phyloP scores from a whole-genome alignment of 2,888 invertebrate genomes.

The Ennomos fuscantarius region DNA sequence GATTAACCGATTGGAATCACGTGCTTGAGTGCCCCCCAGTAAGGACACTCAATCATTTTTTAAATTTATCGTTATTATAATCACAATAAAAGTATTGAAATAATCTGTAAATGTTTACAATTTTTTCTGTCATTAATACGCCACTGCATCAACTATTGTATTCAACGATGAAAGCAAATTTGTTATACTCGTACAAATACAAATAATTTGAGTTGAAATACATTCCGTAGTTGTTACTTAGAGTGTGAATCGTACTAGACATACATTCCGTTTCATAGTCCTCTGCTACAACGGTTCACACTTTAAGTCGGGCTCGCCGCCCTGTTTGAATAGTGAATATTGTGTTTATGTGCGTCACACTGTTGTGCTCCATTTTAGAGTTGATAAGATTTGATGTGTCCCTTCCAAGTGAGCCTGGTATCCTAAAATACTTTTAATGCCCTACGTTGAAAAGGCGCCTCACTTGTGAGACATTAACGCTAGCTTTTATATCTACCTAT shows the following conservation, averaged over 20 bases:
- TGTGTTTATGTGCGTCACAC: constrained; percentile 84
- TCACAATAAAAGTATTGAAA: not conserved
- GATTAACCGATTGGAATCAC: constrained; percentile 16
- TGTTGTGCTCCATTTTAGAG: constrained; percentile 79
- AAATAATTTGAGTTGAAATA: constrained; percentile 23
- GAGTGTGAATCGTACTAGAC: constrained; percentile 38
- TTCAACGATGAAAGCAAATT: constrained; percentile 4
- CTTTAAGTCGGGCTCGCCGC: constrained; percentile 68
- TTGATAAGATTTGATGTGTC: constrained; percentile 68
- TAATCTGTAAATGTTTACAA: not conserved
- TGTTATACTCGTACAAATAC: constrained; percentile 9
- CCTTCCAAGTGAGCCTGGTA: constrained; percentile 76
- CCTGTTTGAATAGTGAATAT: constrained; percentile 76
- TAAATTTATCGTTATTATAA: not conserved
- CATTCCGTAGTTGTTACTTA: constrained; percentile 35
- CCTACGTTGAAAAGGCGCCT: constrained; percentile 77
- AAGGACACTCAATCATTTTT: constrained; percentile 1
- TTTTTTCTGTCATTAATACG: constrained; percentile 11
- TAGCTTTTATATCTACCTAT: constrained; percentile 55
- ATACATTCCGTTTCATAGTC: constrained; percentile 25
- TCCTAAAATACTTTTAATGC: constrained; percentile 61
- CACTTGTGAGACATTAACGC: constrained; percentile 82
- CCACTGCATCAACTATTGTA: constrained; percentile 16
- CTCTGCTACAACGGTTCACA: constrained; percentile 48
- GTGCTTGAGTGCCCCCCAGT: not conserved